A percentile compares a stretch with the other conserved stretches of the same genome.
phyloP scores from a whole-genome alignment of 2,888 invertebrate species.

The Microplitis deprimator region DNA sequence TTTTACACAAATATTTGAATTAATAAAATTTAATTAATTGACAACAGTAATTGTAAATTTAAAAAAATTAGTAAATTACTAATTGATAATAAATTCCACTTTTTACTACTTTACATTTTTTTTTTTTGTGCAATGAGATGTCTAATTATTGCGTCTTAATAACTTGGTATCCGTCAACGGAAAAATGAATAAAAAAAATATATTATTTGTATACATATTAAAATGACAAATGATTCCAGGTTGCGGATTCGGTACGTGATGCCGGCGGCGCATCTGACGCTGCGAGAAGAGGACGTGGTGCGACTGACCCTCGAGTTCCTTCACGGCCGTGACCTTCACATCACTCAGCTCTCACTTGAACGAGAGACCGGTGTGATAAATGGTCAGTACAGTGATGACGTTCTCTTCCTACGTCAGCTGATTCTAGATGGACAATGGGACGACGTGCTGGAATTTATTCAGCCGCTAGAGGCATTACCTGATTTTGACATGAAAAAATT shows the following conservation, averaged over 20 bases:
- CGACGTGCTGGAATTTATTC: slow-evolving; percentile 95
- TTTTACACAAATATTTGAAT: too few relatives aligned
- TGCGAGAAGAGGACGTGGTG: slow-evolving; percentile 92
- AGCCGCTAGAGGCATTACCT: slow-evolving; percentile 88
- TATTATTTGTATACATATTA: too few relatives aligned
- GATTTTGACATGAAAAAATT: slow-evolving; percentile 89
- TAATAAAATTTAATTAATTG: too few relatives aligned
- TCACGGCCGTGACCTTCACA: slow-evolving; percentile 91
- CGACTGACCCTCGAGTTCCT: slow-evolving; percentile 88
- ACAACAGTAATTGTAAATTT: too few relatives aligned
- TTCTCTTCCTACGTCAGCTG: slow-evolving; percentile 92
- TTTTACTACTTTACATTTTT: too few relatives aligned
- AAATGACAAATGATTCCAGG: slow-evolving; percentile 53
- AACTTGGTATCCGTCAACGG: too few relatives aligned
- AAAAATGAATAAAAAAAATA: too few relatives aligned
- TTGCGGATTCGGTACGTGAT: slow-evolving; percentile 75
- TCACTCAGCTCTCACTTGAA: slow-evolving; percentile 91
- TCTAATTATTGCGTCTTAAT: too few relatives aligned
- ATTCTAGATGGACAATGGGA: slow-evolving; percentile 99
- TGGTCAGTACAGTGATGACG: slow-evolving; percentile 93
- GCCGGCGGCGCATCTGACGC: slow-evolving; percentile 87
- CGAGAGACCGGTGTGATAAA: slow-evolving; percentile 96
- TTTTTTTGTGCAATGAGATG: too few relatives aligned
- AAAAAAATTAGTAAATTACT: too few relatives aligned
- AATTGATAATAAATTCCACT: too few relatives aligned